These are phyloP conservation scores for Cephus nigrinus DNA, from an alignment of 2,888 invertebrate genomes.

Conservation along the genomic window DNA sequence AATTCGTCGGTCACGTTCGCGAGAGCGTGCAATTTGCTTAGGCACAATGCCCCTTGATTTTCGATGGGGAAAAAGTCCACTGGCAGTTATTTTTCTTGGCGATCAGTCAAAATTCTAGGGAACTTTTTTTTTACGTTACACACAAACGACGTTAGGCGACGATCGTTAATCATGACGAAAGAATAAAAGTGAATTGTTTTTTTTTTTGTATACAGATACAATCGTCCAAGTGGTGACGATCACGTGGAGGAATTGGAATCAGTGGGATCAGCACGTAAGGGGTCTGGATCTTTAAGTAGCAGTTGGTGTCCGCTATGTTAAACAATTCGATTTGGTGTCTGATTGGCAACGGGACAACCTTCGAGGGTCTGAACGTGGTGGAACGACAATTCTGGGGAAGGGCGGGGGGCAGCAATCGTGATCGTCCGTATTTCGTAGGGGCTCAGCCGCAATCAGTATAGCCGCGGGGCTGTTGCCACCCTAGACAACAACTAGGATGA, in stretches of 20 bases:
- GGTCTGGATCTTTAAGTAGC: conserved; percentile 54
- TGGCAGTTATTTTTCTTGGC: background rate
- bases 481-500: background rate
- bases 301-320: conserved; percentile 62
- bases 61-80: conserved; percentile 12
- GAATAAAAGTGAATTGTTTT: background rate
- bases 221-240: background rate
- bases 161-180: background rate
- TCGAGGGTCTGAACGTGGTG: conserved; percentile 35
- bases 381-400: conserved; percentile 24
- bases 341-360: conserved; percentile 51
- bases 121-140: background rate
- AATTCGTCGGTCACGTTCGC: conserved; percentile 43
- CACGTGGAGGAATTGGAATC: background rate
- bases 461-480: conserved; percentile 52
- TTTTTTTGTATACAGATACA: background rate
- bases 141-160: background rate
- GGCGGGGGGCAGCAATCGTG: conserved; percentile 3
- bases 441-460: conserved; percentile 61
- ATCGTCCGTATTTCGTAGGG: conserved; percentile 40
- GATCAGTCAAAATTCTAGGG: background rate
- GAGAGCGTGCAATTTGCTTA: conserved; percentile 48
- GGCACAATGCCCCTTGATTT: conserved; percentile 51
- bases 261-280: background rate
- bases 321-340: conserved; percentile 63